These are phyloP conservation scores for Tamandua tetradactyla DNA, from an alignment of 2,797 vertebrate species.

Conservation along the genomic window DNA sequence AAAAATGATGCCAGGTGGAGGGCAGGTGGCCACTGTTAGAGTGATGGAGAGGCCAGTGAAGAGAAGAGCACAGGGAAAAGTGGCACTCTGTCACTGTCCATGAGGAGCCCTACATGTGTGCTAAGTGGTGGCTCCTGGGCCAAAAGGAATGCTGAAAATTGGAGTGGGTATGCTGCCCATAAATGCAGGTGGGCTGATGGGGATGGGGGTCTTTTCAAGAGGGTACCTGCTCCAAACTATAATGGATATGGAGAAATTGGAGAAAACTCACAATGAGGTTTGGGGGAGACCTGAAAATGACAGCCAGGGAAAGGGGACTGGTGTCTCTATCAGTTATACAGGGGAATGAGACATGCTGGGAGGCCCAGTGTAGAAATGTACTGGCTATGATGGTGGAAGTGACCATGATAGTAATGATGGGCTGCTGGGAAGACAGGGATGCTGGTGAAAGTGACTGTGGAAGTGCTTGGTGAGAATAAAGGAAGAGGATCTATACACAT, in stretches of 20 bases:
- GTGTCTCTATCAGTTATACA: conserved; percentile 56
- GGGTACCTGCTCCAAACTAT: neutral
- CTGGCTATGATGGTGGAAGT: neutral
- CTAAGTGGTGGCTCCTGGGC: conserved; percentile 74
- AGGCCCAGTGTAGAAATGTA: conserved; percentile 79
- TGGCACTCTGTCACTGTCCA: rapidly evolving
- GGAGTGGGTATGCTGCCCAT: neutral
- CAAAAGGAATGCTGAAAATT: conserved; percentile 74
- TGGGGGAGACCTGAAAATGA: conserved; percentile 46
- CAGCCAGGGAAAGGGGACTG: conserved; percentile 13
- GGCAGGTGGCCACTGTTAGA: too few species aligned
- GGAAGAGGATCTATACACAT: conserved; percentile 66
- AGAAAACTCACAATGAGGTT: conserved; percentile 52
- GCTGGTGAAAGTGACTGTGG: conserved; percentile 57
- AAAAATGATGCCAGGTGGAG: too few species aligned
- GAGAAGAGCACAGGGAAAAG: neutral
- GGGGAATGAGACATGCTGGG: conserved; percentile 85
- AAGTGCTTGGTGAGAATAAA: neutral
- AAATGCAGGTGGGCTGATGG: conserved; percentile 46
- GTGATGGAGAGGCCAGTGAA: too few species aligned
- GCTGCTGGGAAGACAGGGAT: conserved; percentile 78
- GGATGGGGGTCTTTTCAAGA: too few species aligned
- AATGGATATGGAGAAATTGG: neutral
- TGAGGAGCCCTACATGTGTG: conserved; percentile 80
- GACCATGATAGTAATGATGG: neutral